phyloP scores from a whole-genome alignment of 2,888 invertebrate species.

The Elgonia sp. region DNA sequence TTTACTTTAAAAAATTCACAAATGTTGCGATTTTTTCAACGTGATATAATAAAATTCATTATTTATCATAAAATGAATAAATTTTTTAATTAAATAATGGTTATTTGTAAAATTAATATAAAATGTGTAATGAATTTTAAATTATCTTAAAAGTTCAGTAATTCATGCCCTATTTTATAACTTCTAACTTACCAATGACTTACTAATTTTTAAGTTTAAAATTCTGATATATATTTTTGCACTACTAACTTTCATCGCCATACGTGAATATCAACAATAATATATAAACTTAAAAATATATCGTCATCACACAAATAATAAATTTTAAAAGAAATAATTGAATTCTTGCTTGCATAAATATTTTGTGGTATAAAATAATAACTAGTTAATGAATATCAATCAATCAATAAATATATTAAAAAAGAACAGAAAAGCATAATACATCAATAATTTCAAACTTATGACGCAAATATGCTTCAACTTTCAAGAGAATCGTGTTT shows the following conservation, averaged over 20 bases:
- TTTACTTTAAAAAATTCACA: no score
- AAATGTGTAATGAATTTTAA: not conserved
- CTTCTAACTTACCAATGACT: not conserved
- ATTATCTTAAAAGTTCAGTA: not conserved
- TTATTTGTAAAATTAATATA: not conserved
- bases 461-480: conserved; percentile 8
- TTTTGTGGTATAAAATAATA: conserved; percentile 55
- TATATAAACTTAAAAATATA: conserved; percentile 27
- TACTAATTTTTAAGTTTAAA: conserved; percentile 18
- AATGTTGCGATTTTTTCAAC: no score
- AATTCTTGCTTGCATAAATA: conserved; percentile 52
- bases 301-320: conserved; percentile 36
- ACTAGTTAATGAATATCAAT: conserved; percentile 46
- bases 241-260: conserved; percentile 50
- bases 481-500: conserved; percentile 1
- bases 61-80: no score
- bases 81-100: no score
- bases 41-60: no score
- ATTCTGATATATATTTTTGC: conserved; percentile 51
- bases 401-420: conserved; percentile 47
- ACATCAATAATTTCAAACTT: no score
- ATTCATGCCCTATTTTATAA: not conserved
- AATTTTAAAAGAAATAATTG: conserved; percentile 13
- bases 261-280: conserved; percentile 40
- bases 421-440: not conserved